Percentiles rank a stretch among this genome's conserved stretches.
Conservation (phyloP, 2,797 vertebrate genomes). For the Hirundo rustica region DNA sequence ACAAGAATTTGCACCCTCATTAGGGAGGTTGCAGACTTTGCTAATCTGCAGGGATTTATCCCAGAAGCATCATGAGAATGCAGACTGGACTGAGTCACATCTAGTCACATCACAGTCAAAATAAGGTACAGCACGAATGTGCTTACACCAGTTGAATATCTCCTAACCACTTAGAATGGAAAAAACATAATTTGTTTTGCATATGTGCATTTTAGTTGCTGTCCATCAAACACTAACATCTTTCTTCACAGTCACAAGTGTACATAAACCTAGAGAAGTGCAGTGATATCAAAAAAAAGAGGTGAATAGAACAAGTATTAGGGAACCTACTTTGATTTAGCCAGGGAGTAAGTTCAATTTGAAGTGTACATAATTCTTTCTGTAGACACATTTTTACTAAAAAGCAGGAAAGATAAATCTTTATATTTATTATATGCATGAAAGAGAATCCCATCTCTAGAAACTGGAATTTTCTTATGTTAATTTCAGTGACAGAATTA, state of each 20-base stretch:
- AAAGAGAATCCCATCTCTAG: background rate
- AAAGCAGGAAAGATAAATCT: background rate
- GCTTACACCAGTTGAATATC: background rate
- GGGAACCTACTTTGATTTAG: background rate
- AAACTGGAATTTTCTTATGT: background rate
- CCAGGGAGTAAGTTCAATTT: background rate
- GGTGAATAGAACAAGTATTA: background rate
- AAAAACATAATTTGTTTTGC: background rate
- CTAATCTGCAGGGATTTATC: background rate
- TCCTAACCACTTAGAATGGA: background rate
- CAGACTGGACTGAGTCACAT: background rate
- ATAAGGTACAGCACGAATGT: background rate
- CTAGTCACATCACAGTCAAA: background rate
- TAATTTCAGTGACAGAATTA: background rate
- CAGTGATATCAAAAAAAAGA: background rate
- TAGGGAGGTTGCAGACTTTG: background rate
- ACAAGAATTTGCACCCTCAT: constrained; percentile 17
- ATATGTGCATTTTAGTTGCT: background rate
- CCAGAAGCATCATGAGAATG: background rate
- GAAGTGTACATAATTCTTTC: background rate
- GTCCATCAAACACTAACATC: background rate
- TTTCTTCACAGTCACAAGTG: background rate
- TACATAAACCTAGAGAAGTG: background rate
- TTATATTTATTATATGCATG: background rate
- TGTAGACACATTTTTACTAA: background rate